These are phyloP conservation scores for Bellardia pandia DNA, from an alignment of 2,888 invertebrate genomes.

Conservation along the genomic window DNA sequence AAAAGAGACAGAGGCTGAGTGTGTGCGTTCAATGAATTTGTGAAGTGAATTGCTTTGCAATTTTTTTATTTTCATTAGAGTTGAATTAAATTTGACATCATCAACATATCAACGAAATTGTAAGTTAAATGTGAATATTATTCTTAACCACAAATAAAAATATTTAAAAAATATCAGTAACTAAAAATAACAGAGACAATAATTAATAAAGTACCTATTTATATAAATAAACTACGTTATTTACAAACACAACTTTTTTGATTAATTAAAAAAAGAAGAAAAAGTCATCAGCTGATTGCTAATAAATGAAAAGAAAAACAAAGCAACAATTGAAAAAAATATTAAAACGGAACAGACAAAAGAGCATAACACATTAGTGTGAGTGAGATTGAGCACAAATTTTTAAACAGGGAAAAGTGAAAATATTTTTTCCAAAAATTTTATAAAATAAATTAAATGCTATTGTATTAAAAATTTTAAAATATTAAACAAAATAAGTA, in stretches of 20 bases:
- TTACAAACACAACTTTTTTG: slow-evolving; percentile 63
- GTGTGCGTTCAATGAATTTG: slow-evolving; percentile 40
- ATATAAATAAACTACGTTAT: slow-evolving; percentile 46
- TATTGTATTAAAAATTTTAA: background rate
- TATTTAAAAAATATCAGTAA: slow-evolving; percentile 3
- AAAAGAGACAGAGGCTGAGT: slow-evolving; percentile 55
- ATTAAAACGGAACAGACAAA: slow-evolving; percentile 37
- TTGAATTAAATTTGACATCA: slow-evolving; percentile 80
- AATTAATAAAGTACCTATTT: background rate
- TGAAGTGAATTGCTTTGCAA: slow-evolving; percentile 57
- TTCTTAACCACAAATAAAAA: slow-evolving; percentile 12
- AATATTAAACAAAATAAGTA: background rate
- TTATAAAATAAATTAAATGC: background rate
- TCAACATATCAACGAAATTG: slow-evolving; percentile 77
- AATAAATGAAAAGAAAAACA: slow-evolving; percentile 42
- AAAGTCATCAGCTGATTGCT: slow-evolving; percentile 73
- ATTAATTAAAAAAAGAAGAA: slow-evolving; percentile 57
- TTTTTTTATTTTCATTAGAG: slow-evolving; percentile 52
- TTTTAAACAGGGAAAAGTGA: slow-evolving; percentile 21
- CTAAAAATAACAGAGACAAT: slow-evolving; percentile 9
- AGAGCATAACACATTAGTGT: slow-evolving; percentile 18
- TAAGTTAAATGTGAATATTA: slow-evolving; percentile 52
- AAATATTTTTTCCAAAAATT: slow-evolving; percentile 4
- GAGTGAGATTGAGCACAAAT: background rate
- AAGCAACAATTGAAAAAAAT: slow-evolving; percentile 65